Base-by-base conservation (phyloP, 2,797 vertebrate species). In the Botia almorhae region DNA sequence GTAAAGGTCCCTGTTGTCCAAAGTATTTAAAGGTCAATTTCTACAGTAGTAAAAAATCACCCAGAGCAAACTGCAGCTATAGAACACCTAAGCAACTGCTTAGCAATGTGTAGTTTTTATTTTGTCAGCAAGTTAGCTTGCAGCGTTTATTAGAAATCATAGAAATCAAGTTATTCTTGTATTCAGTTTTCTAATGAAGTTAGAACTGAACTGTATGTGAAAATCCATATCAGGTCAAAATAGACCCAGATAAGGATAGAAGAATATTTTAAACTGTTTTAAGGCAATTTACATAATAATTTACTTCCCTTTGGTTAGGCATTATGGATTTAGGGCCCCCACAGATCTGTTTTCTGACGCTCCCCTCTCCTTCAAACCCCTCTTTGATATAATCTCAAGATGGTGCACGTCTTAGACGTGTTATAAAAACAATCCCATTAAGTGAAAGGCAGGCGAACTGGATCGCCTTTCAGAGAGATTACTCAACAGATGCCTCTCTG, bases 391-490 rank as follows among this genome's bases (percentile, higher is more conserved):
- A 80, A 85, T 88, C 87, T 81, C 83, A 78, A 82, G 83, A 86
- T 87, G 82, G 81, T 82, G 85, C 65, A 72, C 73, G 76, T 84
- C 83, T 85, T 88, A 83, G 85, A 87, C 87, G 86, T 84, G 90
- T 90, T 86, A 83, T 82, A 88, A 81, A 92, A 91, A 89, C 81
- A 85, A 86, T 91, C 90, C 83, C 89, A 89, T 92, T 93, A 92
- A 86, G 88, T 75, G 87, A 87, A 78, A 84, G 84, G 83, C 83
- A 79, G 14, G 78, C 85, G 79, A 73, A 81, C 60, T 80, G 83
- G 83, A 89, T 87, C 85, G 85, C 88, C 91, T 93, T 86, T 93
- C 89, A 91, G 89, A 89, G 83, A 90, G 87, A 94, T 93, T 91
- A 91, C 88, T 87, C 83, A 90, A 87, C 89, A 91, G 91, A 91